Evolutionary conservation across 2,888 invertebrate genomes (phyloP).

Genomic region (Amphiduros pacificus): DNA sequence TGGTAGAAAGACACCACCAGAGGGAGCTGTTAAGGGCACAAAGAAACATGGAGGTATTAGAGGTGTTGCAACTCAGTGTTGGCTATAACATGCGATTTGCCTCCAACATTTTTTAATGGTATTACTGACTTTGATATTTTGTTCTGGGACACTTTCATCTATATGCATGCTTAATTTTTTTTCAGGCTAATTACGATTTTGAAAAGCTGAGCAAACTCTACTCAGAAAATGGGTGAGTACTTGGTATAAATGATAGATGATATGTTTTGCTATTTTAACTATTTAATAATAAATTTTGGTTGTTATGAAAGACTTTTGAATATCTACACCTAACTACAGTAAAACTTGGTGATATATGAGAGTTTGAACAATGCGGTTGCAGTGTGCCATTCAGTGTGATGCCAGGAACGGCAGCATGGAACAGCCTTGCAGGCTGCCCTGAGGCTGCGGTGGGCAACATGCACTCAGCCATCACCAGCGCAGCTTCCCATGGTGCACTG

Average conservation of each 20-base stretch:
- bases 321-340: background rate
- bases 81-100: no score
- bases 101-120: no score
- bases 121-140: no score
- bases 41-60: no score
- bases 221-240: slow-evolving; percentile 49
- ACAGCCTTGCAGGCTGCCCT: slow-evolving; percentile 67
- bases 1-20: no score
- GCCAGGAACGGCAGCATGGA: slow-evolving; percentile 68
- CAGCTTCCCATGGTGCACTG: slow-evolving; percentile 62
- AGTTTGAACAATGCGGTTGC: slow-evolving; percentile 29
- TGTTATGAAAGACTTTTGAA: no score
- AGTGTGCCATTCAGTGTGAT: slow-evolving; percentile 63
- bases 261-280: background rate
- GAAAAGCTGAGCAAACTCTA: slow-evolving; percentile 62
- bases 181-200: slow-evolving; percentile 65
- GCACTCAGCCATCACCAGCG: slow-evolving; percentile 64
- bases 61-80: no score
- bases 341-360: no score
- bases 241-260: background rate
- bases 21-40: no score
- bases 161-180: slow-evolving; percentile 22
- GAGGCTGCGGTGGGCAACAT: slow-evolving; percentile 67
- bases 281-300: background rate
- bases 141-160: no score